Conservation (phyloP, 1,140 invertebrate genomes). For the Tetragonula clypearis region DNA sequence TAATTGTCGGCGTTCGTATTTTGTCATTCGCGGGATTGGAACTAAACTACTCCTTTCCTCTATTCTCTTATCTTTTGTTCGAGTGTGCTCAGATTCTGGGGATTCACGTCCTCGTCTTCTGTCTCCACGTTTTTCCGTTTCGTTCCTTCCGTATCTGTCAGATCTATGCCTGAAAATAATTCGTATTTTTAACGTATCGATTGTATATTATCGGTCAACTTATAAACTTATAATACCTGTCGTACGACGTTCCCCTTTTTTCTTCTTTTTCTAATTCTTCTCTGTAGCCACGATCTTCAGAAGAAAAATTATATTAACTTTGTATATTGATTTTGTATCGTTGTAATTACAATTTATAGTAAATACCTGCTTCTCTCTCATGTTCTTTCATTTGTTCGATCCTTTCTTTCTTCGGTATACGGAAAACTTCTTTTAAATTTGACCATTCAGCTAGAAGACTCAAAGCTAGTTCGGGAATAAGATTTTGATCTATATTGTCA, state of each 20-base stretch:
- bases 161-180: constrained; percentile 67
- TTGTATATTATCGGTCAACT: constrained; percentile 12
- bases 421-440: constrained; percentile 93
- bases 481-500: constrained; percentile 68
- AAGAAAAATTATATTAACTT: constrained; percentile 40
- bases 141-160: constrained; percentile 73
- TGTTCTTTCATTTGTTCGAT: constrained; percentile 97
- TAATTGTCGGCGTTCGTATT: constrained; percentile 88
- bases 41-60: constrained; percentile 77
- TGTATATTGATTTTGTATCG: constrained; percentile 1
- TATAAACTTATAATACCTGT: constrained; percentile 72
- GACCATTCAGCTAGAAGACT: constrained; percentile 89
- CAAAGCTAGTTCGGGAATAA: constrained; percentile 84
- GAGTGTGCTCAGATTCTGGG: constrained; percentile 74
- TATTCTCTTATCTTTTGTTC: constrained; percentile 75
- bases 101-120: constrained; percentile 78
- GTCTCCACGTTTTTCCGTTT: constrained; percentile 74
- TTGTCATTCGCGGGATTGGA: constrained; percentile 83
- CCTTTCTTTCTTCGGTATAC: constrained; percentile 97
- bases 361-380: constrained; percentile 90
- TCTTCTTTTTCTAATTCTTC: constrained; percentile 81
- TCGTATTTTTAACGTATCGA: constrained; percentile 11
- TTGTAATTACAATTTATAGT: constrained; percentile 4
- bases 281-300: constrained; percentile 82
- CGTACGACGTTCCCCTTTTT: constrained; percentile 76